These are phyloP conservation scores for Hydropotes inermis DNA, from an alignment of 2,113 vertebrate genomes.

Conservation along the genomic window DNA sequence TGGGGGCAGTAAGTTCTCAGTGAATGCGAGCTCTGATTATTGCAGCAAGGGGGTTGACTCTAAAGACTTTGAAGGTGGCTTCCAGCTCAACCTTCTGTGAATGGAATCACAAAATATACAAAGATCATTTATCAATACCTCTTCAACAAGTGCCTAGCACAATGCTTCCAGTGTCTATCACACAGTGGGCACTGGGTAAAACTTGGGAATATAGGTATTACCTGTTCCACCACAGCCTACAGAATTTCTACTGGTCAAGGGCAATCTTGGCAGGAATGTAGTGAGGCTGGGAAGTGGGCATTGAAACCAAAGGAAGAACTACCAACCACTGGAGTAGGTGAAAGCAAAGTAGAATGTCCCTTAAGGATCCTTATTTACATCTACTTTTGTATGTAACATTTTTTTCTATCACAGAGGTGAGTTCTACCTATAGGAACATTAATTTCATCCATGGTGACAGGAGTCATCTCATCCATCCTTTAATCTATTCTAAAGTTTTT, in stretches of 20 bases:
- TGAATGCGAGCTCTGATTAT: background rate
- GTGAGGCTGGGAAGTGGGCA: background rate
- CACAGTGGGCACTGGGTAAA: background rate
- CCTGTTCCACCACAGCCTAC: background rate
- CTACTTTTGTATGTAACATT: slow-evolving; percentile 7
- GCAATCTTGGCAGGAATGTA: background rate
- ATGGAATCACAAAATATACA: background rate
- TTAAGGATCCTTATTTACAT: background rate
- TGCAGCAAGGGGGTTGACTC: background rate
- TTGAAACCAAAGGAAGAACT: slow-evolving; percentile 14
- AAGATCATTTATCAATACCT: background rate
- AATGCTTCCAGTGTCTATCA: background rate
- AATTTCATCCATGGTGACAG: background rate
- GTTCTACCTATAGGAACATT: background rate
- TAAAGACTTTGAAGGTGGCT: background rate
- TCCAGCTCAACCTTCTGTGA: background rate
- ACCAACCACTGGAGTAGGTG: background rate
- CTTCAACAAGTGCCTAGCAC: slow-evolving; percentile 11
- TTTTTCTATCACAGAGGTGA: slow-evolving; percentile 7
- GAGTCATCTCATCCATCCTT: background rate
- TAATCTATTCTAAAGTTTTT: slow-evolving; percentile 18
- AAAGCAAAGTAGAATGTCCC: slow-evolving; percentile 25
- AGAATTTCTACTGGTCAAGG: background rate
- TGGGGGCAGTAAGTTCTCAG: background rate
- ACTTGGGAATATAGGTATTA: background rate